Evolutionary conservation across 2,888 invertebrate genomes (phyloP).

Genomic region (Spialia ferax): DNA sequence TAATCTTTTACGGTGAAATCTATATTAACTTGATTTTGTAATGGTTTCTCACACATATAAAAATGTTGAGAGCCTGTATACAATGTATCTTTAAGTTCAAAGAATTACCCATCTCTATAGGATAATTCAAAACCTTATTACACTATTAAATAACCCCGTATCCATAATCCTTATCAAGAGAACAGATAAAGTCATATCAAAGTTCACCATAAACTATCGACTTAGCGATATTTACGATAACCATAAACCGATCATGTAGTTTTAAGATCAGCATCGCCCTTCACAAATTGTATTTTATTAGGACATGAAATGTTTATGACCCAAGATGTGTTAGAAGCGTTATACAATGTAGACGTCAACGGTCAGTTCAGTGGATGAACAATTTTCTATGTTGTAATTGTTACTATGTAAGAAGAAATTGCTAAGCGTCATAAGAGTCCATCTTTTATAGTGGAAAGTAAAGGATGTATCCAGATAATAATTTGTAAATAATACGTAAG

Average conservation of each 20-base stretch:
- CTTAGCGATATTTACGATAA: constrained; percentile 65
- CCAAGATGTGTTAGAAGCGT: constrained; percentile 56
- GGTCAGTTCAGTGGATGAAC: constrained; percentile 27
- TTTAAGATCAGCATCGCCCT: constrained; percentile 71
- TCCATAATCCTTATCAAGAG: constrained; percentile 58
- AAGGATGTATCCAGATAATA: too few relatives aligned
- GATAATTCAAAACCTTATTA: not conserved
- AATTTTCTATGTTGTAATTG: constrained; percentile 1
- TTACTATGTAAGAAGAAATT: not conserved
- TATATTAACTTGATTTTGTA: too few relatives aligned
- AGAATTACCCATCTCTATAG: not conserved
- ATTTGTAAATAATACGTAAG: too few relatives aligned
- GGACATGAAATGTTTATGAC: constrained; percentile 71
- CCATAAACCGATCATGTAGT: constrained; percentile 71
- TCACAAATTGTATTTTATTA: constrained; percentile 79
- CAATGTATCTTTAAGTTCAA: too few relatives aligned
- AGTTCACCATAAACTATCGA: constrained; percentile 65
- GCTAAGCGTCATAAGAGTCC: not conserved
- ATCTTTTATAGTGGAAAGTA: too few relatives aligned
- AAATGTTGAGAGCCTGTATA: too few relatives aligned
- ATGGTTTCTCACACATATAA: too few relatives aligned
- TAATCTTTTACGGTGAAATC: too few relatives aligned
- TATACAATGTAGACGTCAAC: constrained; percentile 25
- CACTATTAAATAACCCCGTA: not conserved
- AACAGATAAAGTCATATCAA: constrained; percentile 66